Conservation (phyloP, 1,140 invertebrate genomes). For the Philotrypesis tridentata region DNA sequence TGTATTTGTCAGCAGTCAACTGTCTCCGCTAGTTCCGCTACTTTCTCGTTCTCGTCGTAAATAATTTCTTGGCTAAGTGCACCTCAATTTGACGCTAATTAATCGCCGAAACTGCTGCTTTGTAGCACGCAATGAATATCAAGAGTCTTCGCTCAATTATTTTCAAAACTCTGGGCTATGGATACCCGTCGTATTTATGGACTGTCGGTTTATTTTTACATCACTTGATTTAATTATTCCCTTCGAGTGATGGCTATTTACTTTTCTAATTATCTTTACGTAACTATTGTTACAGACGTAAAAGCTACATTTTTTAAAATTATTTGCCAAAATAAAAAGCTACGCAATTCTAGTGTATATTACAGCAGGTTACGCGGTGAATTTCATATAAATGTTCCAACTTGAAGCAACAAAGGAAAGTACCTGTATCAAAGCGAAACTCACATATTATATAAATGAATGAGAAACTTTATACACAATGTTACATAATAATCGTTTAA, state of each 20-base stretch:
- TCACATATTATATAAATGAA: background rate
- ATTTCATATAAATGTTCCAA: background rate
- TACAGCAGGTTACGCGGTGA: too few relatives aligned
- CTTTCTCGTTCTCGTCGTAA: constrained; percentile 2
- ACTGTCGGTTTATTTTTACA: background rate
- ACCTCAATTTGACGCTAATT: constrained; percentile 33
- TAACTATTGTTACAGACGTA: background rate
- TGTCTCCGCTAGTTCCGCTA: background rate
- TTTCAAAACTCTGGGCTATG: background rate
- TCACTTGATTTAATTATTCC: background rate
- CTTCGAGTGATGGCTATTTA: background rate
- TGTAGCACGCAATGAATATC: constrained; percentile 2
- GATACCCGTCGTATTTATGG: background rate
- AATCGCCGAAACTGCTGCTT: constrained; percentile 12
- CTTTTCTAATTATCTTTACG: background rate
- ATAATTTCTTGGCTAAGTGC: constrained; percentile 17
- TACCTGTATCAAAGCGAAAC: background rate
- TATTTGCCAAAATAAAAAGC: background rate
- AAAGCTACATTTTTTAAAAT: background rate
- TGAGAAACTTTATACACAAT: background rate
- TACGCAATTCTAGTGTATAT: background rate
- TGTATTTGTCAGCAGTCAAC: constrained; percentile 29
- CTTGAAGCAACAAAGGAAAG: background rate
- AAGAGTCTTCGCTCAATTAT: constrained; percentile 1
- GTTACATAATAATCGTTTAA: constrained; percentile 3